Base-by-base conservation (phyloP, 1,140 invertebrate genomes). In the Drosophila triauraria region DNA sequence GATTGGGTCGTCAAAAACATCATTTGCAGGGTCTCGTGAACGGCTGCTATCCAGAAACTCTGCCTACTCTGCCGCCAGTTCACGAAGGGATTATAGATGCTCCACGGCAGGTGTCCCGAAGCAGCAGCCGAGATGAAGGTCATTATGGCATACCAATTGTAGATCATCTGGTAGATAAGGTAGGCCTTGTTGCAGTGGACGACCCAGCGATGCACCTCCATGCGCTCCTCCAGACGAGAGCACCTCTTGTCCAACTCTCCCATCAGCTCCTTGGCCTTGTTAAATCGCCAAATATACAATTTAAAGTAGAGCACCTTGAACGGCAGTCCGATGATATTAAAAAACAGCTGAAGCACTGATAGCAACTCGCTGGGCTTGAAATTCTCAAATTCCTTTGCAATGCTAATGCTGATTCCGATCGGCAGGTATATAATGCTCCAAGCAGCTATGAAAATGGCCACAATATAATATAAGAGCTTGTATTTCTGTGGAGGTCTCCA, bases 71-170 rank as follows among this genome's bases (percentile, higher is more conserved):
- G 35, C 0, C 27, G 62, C 67, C 63, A 86, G 12, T 85, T 68
- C 6, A 85, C 9, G n/a, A 82, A 56, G 0, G 61, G 72, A 46
- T 76, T 80, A 15, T 80, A 82, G 5, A 87, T 35, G 3, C 65
- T 62, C 79, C 79, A 86, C 0, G 83, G 75, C 3, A 54, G 8
- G 1, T 23, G n/a, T n/a, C 75, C 78, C 3, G 25, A 15, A 0
- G 47, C 7, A 6, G 44, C 30, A 1, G 75, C 27, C 2, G 47
- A 54, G 0, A 82, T 1, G 13, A 62, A 64, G 0, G 75, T 86
- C 1, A n/a, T 20, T 0, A 43, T 9, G 0, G 43, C 62, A 6
- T 82, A 86, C 4, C 0, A 2, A 13, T 4, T n/a, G 38, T 76
- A 86, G 8, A 56, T 44, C 1, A 32, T 6, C 23, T 59, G 47